Base-by-base conservation (phyloP, 2,113 vertebrate genomes). In the Clupea harengus region DNA sequence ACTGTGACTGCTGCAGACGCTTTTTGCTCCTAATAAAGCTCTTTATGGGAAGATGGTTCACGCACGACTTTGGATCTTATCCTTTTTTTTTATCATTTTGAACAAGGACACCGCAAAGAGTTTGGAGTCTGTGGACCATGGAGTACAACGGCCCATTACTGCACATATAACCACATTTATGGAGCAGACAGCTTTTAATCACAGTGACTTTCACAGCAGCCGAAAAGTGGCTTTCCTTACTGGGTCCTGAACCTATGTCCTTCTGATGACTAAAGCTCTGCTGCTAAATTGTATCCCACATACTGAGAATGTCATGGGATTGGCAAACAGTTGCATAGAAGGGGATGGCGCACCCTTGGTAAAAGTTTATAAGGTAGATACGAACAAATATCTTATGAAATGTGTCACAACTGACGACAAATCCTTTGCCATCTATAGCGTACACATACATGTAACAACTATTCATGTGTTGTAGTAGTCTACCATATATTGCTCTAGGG, bases 101-200 rank as follows among this genome's bases (percentile, higher is more conserved):
- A 72, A 25, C 64, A 72, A 72, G 64, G 64, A 72, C 64, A 72
- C 10, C 2, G 64, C 25, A 3, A 25, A 32, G 64, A 72, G 64
- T 28, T 72, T 28, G 64, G 64, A 72, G 64, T 32, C 64, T 13
- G 1, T 32, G 64, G 64, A 72, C 64, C 64, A 72, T 72, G 64
- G n/a, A n/a, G n/a, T 72, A 72, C 64, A 72, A 72, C 32, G 28
- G 25, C 25, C 64, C 64, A 72, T 72, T 72, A 25, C 64, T 13
- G 64, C 28, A 72, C 8, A 72, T 72, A 72, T 72, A 72, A 72
- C 64, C 64, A 72, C 64, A 72, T 72, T 72, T 72, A 72, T 72
- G 64, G 64, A 13, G 2, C 64, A 72, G 64, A 28, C n/a, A 32
- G 64, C 64, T 32, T 28, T 72, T 32, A 72, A 72, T 72, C 64